These are phyloP conservation scores for Squalus acanthias DNA, from an alignment of 2,797 vertebrate species.

Conservation along the genomic window DNA sequence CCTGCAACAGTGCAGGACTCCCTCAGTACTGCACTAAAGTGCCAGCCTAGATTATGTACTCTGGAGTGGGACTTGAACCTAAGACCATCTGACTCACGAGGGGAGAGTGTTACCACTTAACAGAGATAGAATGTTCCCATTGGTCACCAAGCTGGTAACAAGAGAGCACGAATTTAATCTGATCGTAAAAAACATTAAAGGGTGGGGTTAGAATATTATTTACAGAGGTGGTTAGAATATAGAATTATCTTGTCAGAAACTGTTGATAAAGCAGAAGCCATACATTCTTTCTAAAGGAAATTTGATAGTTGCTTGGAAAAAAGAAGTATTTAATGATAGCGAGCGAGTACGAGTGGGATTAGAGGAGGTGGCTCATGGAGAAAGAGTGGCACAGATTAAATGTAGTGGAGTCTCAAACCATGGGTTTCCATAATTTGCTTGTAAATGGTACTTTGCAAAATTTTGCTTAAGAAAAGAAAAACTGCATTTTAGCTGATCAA, in stretches of 20 bases:
- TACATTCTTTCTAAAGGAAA: background rate
- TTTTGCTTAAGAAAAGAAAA: background rate
- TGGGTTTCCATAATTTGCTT: background rate
- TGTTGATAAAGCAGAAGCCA: background rate
- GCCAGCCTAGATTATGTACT: no score
- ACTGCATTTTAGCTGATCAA: background rate
- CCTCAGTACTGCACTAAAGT: no score
- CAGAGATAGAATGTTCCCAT: background rate
- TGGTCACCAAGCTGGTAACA: background rate
- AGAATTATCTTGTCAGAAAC: background rate
- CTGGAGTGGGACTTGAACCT: no score
- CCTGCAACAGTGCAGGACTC: background rate
- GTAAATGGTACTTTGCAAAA: background rate
- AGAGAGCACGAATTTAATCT: background rate
- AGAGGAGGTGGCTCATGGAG: background rate
- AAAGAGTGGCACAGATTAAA: background rate
- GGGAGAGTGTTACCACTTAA: background rate
- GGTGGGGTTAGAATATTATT: background rate
- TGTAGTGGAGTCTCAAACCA: background rate
- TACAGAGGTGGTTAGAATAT: background rate
- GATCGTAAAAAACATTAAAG: background rate
- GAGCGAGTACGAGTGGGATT: background rate
- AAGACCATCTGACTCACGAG: background rate
- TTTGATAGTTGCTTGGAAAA: background rate
- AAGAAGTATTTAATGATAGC: background rate